A percentile compares a stretch with the other conserved stretches of the same genome.
Conservation (phyloP, 2,888 invertebrate species). For the Helleia helle region DNA sequence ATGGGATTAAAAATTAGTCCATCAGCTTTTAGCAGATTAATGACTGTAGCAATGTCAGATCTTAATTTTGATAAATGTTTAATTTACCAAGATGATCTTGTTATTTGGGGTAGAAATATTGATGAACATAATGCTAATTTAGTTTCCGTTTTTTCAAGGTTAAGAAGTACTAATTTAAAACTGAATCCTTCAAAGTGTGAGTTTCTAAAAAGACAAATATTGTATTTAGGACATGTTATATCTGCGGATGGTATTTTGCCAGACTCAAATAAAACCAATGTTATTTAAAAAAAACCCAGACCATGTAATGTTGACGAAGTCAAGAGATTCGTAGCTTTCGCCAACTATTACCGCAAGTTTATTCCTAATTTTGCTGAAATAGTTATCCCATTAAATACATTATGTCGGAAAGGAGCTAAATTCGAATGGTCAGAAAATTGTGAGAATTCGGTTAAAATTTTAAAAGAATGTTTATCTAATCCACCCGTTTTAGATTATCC, state of each 20-base stretch:
- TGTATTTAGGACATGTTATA: constrained; percentile 15
- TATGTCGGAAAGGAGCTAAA: not conserved
- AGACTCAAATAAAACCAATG: constrained; percentile 14
- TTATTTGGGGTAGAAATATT: no score
- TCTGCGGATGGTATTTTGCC: constrained; percentile 13
- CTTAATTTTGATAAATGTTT: no score
- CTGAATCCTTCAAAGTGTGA: no score
- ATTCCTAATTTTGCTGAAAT: no score
- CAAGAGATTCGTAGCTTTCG: constrained; percentile 17
- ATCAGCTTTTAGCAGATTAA: constrained; percentile 13
- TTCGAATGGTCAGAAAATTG: not conserved
- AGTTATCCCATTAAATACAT: not conserved
- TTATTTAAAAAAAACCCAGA: constrained; percentile 18
- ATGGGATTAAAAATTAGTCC: constrained; percentile 18
- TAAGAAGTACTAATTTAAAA: no score
- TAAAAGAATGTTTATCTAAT: not conserved
- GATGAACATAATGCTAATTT: no score
- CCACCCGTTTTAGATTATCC: not conserved
- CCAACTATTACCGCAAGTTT: constrained; percentile 16
- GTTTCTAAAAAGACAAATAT: constrained; percentile 10
- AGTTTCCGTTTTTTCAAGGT: no score
- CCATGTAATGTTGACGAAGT: constrained; percentile 17
- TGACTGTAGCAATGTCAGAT: constrained; percentile 14
- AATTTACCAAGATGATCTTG: no score
- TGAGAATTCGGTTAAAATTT: not conserved